Evolutionary conservation across 2,888 invertebrate species (phyloP).

Genomic region (Agelastica alni): DNA sequence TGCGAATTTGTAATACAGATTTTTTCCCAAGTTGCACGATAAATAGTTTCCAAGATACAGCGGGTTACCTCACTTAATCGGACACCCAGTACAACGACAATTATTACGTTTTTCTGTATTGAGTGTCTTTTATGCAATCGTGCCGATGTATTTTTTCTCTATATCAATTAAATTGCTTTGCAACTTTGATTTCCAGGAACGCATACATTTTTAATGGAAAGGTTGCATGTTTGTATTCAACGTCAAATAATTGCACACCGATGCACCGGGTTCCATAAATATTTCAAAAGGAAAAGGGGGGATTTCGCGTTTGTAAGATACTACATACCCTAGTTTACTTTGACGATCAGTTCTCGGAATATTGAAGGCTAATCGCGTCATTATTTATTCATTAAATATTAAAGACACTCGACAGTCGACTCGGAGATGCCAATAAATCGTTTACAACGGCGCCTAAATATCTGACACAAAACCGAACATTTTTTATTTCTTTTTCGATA

Average conservation of each 20-base stretch:
- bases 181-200: constrained; percentile 13
- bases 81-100: no score
- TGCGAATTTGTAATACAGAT: no score
- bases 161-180: no score
- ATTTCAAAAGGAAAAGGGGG: constrained; percentile 22
- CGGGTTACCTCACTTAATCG: no score
- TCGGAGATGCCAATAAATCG: constrained; percentile 17
- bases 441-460: constrained; percentile 17
- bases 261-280: constrained; percentile 11
- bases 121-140: no score
- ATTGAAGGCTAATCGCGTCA: constrained; percentile 9
- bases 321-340: constrained; percentile 3
- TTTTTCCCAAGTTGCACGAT: no score
- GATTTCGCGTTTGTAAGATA: constrained; percentile 15
- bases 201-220: constrained; percentile 3
- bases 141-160: no score
- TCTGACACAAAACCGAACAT: no score
- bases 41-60: no score
- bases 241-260: constrained; percentile 12
- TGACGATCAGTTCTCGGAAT: constrained; percentile 12
- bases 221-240: constrained; percentile 17
- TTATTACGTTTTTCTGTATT: no score
- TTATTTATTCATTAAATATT: constrained; percentile 12
- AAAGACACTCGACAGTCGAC: constrained; percentile 2
- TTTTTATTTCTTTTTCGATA: no score